phyloP scores from a whole-genome alignment of 2,888 invertebrate species.

The Conops quadrifasciatus region DNA sequence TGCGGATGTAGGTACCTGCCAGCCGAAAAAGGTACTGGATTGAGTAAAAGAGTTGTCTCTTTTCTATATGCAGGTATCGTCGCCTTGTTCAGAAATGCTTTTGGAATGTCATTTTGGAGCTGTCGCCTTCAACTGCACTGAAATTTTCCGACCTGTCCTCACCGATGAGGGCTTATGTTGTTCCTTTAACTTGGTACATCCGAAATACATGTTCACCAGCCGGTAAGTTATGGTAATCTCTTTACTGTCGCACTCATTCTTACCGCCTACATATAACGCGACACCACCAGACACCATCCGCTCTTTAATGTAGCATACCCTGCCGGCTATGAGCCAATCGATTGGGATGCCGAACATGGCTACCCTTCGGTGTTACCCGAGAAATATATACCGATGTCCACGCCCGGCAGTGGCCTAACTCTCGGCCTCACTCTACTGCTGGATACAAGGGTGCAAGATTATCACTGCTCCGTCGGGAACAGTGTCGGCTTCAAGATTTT shows the following conservation, averaged over 20 bases:
- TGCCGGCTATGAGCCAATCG: constrained; percentile 56
- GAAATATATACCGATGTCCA: constrained; percentile 68
- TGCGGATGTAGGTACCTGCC: constrained; percentile 46
- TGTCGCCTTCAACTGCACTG: constrained; percentile 69
- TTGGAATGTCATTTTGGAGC: constrained; percentile 74
- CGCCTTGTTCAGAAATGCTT: constrained; percentile 77
- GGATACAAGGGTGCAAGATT: constrained; percentile 70
- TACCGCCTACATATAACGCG: neutral
- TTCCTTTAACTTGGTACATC: constrained; percentile 78
- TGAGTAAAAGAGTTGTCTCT: neutral
- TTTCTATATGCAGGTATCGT: constrained; percentile 70
- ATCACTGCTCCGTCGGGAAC: constrained; percentile 79
- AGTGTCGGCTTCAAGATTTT: constrained; percentile 65
- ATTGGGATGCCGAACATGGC: constrained; percentile 79
- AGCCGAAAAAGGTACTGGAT: neutral
- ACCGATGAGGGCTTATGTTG: constrained; percentile 86
- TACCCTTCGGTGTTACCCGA: constrained; percentile 68
- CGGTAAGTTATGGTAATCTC: constrained; percentile 33
- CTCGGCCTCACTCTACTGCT: constrained; percentile 76
- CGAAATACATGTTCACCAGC: constrained; percentile 49
- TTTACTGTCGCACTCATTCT: neutral
- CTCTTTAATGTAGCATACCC: neutral
- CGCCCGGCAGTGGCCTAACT: constrained; percentile 72
- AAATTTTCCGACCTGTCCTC: constrained; percentile 75
- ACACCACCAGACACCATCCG: neutral